A percentile compares a stretch with the other conserved stretches of the same genome.
Conservation (phyloP, 2,888 invertebrate species). For the Drosophila silvestris region DNA sequence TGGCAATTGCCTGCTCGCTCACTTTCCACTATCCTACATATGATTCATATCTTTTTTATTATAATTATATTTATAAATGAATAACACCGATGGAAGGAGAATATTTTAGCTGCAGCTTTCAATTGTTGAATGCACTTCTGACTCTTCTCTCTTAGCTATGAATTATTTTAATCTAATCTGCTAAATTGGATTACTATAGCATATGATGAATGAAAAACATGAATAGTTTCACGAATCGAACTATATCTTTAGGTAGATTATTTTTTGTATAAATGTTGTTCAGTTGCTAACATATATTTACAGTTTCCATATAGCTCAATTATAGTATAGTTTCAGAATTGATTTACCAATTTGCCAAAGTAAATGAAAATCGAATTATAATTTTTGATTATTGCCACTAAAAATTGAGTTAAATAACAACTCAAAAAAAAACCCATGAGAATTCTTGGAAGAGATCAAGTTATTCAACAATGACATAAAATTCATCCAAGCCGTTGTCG, state of each 20-base stretch:
- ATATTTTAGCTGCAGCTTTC: not conserved
- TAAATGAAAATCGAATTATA: not conserved
- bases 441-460: not conserved
- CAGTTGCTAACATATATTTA: not conserved
- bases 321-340: not conserved
- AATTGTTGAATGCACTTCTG: not conserved
- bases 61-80: not conserved
- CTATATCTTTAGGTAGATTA: not conserved
- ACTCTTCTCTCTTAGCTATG: not conserved
- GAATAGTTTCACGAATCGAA: not conserved
- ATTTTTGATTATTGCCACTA: not conserved
- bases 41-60: not conserved
- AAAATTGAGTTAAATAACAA: not conserved
- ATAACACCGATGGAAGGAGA: not conserved
- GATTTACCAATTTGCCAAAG: not conserved
- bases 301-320: not conserved
- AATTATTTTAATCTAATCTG: not conserved
- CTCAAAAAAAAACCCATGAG: not conserved
- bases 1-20: not conserved
- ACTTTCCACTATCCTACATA: conserved; percentile 27
- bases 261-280: not conserved
- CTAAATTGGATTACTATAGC: not conserved
- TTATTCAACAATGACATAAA: not conserved
- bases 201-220: not conserved
- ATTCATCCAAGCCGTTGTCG: not conserved